Evolutionary conservation across 2,888 invertebrate species (phyloP).

Genomic region (Drosophila flavopinicola): DNA sequence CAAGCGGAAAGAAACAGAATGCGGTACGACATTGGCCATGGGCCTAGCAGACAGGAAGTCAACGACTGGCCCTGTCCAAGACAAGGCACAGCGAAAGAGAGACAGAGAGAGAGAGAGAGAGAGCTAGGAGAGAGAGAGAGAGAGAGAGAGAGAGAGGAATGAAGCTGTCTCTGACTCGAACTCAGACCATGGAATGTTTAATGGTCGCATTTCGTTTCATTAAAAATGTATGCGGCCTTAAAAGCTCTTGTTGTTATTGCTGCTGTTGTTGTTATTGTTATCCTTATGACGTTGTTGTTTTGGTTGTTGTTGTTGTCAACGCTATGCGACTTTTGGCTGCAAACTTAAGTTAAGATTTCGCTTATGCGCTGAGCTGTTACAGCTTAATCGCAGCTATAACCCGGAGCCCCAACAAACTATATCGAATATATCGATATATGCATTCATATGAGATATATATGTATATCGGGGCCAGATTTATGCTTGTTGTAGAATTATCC

Average conservation of each 20-base stretch:
- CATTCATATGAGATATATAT: constrained; percentile 2
- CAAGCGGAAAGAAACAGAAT: neutral
- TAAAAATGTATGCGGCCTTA: constrained; percentile 77
- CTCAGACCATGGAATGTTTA: constrained; percentile 67
- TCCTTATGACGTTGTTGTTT: constrained; percentile 21
- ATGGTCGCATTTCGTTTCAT: constrained; percentile 79
- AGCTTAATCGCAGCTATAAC: neutral
- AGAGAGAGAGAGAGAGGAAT: neutral
- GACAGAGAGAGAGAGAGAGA: neutral
- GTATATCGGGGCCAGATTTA: constrained; percentile 16
- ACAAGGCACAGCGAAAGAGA: neutral
- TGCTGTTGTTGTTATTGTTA: constrained; percentile 28
- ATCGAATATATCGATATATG: neutral
- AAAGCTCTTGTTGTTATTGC: constrained; percentile 73
- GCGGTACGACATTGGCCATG: constrained; percentile 57
- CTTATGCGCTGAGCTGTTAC: constrained; percentile 27
- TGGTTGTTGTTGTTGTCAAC: constrained; percentile 40
- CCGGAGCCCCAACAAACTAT: neutral
- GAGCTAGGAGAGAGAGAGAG: neutral
- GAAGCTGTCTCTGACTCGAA: constrained; percentile 26
- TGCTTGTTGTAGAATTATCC: constrained; percentile 24
- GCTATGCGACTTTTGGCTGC: constrained; percentile 19
- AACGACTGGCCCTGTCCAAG: constrained; percentile 41
- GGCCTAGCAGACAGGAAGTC: constrained; percentile 56
- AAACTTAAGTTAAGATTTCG: constrained; percentile 37